Conservation (phyloP, 2,113 vertebrate genomes). For the Anas platyrhynchos region DNA sequence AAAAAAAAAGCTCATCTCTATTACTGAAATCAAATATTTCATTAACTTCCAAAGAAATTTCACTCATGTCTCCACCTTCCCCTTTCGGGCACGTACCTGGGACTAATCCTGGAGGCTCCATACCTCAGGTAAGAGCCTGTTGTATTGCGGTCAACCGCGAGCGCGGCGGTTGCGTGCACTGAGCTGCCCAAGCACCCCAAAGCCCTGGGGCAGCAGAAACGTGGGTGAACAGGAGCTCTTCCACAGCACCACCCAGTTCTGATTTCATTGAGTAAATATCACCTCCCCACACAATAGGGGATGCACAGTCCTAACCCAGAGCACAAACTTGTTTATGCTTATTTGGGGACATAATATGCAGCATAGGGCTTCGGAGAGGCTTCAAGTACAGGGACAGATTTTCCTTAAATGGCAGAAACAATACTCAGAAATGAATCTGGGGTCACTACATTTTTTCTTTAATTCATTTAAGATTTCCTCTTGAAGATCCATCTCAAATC, state of each 20-base stretch:
- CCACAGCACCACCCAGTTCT: neutral
- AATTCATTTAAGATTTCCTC: neutral
- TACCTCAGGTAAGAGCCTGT: neutral
- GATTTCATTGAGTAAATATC: neutral
- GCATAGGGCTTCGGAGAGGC: neutral
- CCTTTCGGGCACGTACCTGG: rapidly evolving
- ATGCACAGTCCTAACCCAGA: neutral
- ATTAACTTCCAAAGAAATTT: neutral
- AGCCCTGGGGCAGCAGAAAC: neutral
- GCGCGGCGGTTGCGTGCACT: neutral
- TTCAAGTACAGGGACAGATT: neutral
- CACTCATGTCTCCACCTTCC: neutral
- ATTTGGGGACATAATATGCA: neutral
- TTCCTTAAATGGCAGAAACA: neutral
- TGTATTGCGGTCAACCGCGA: no score
- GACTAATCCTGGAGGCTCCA: neutral
- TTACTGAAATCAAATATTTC: neutral
- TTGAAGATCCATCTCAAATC: neutral
- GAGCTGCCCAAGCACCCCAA: neutral
- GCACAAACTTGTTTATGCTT: neutral
- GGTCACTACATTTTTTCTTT: neutral
- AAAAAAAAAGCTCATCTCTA: neutral
- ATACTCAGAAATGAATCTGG: neutral
- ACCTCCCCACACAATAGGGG: neutral
- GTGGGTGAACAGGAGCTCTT: neutral